phyloP scores from a whole-genome alignment of 2,888 invertebrate species.

The Trissoscelio sp. region DNA sequence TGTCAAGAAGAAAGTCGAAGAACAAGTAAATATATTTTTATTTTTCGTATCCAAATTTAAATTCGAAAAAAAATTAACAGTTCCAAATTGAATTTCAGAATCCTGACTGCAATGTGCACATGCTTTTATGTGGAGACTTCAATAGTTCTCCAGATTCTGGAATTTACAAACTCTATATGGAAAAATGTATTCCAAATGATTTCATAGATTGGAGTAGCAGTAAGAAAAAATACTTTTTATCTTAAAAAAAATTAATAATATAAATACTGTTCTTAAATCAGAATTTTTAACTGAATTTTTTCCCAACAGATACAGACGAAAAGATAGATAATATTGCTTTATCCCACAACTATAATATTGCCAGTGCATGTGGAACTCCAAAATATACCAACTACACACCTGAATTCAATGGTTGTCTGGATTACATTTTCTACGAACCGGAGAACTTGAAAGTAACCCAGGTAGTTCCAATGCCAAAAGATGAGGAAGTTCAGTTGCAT shows the following conservation, averaged over 20 bases:
- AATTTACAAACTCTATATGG: conserved; percentile 90
- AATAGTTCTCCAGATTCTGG: conserved; percentile 94
- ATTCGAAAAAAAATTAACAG: background rate
- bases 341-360: conserved; percentile 87
- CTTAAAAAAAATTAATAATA: conserved; percentile 60
- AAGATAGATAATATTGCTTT: conserved; percentile 87
- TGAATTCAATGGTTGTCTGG: conserved; percentile 93
- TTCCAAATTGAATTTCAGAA: conserved; percentile 76
- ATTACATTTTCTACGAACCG: conserved; percentile 94
- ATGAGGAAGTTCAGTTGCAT: conserved; percentile 89
- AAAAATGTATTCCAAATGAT: conserved; percentile 87
- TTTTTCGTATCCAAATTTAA: background rate
- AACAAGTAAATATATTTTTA: conserved; percentile 74
- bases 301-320: conserved; percentile 87
- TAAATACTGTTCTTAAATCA: background rate
- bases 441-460: conserved; percentile 86
- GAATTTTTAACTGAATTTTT: conserved; percentile 17
- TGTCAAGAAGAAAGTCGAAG: conserved; percentile 83
- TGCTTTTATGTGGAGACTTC: conserved; percentile 96
- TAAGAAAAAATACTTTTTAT: conserved; percentile 82
- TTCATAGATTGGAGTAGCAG: conserved; percentile 92
- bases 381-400: conserved; percentile 93
- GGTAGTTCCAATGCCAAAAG: conserved; percentile 92
- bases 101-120: conserved; percentile 84
- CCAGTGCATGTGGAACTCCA: conserved; percentile 93